Conservation (phyloP, 2,888 invertebrate genomes). For the Tinea pellionella region DNA sequence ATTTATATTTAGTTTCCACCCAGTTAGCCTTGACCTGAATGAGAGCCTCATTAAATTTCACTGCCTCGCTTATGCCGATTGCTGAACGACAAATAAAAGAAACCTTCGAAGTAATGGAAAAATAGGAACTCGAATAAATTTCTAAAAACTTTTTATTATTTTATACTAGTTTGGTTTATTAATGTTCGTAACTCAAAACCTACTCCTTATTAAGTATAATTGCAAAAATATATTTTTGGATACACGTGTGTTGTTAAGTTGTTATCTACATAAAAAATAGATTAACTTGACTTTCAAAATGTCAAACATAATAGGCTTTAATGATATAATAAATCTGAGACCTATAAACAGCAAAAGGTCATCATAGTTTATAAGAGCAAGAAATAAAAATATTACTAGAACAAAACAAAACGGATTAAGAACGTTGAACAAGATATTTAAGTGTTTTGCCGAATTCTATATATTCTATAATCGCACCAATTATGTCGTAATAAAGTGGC, state of each 20-base stretch:
- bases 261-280: too few species aligned
- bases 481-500: not conserved
- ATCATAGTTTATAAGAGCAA: not conserved
- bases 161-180: not conserved
- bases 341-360: not conserved
- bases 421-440: not conserved
- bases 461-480: constrained; percentile 2
- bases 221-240: not conserved
- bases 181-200: not conserved
- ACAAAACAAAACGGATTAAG: not conserved
- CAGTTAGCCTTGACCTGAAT: constrained; percentile 44
- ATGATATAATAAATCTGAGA: not conserved
- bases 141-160: not conserved
- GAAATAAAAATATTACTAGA: not conserved
- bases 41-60: constrained; percentile 50
- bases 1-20: constrained; percentile 9
- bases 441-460: constrained; percentile 1
- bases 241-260: constrained; percentile 2
- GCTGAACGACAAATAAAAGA: constrained; percentile 50
- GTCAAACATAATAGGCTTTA: not conserved
- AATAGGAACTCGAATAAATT: constrained; percentile 26
- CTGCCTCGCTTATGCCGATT: constrained; percentile 46
- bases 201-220: not conserved
- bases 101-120: constrained; percentile 34
- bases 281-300: not conserved